Evolutionary conservation across 2,888 invertebrate genomes (phyloP), one percentile per base, ranked within the genome.

Genomic region (Apamea sordens): DNA sequence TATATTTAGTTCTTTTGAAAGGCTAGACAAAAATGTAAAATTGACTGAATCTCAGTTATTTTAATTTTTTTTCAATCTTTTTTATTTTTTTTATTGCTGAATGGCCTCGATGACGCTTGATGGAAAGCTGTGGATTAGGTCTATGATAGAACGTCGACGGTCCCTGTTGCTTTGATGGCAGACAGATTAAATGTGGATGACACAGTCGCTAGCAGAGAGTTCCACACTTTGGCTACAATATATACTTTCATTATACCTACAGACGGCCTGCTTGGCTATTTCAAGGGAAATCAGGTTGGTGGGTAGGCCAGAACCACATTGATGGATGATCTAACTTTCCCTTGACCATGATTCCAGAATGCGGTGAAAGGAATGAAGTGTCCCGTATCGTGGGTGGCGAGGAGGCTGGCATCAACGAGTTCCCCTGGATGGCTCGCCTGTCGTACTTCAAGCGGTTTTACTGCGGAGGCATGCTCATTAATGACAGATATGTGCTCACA

Each of bases 401-500:
- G 76, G 98, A 98, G 32, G 98, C 98, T 0, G 97, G 97, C 61
- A 96, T 97, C 89, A 98, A 98, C 92, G 98, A 98, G 94, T 99
- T 98, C 93, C 99, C 99, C 10, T 99, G 99, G 99, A 98, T 99
- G 98, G 98, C 98, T 28, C 97, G 98, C 76, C 97, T 99, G 72
- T 98, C 98, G 6, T 99, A 99, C 95, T 98, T 99, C 95, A 98
- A 98, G 94, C 97, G 98, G 90, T 99, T 99, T 96, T 99, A 99
- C 94, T 99, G 99, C 92, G 99, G 99, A 24, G 99, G 98, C 69
- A 98, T 98, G 95, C 97, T 99, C 84, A 98, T 99, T 94, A 99
- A 98, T 92, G 99, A 99, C 95, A 97, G 98, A 95, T 99, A 99
- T 90, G 98, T 99, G 41, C 95, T 99, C 70, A 98, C 98, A 0